Evolutionary conservation across 2,888 invertebrate genomes (phyloP).

Genomic region (Clitarchus hookeri): DNA sequence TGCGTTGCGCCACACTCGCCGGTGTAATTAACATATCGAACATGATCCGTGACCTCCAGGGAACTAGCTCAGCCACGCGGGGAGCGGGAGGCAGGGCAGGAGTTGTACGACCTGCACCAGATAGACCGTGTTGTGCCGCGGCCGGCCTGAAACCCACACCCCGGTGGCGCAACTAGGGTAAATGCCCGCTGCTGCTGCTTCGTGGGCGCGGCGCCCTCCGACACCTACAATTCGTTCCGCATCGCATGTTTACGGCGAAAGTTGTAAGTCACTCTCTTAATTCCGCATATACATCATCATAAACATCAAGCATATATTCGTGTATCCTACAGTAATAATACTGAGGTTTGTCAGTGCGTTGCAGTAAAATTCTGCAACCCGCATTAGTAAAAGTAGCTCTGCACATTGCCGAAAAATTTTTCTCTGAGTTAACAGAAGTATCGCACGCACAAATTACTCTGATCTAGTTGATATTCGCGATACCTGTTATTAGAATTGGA

Average conservation of each 20-base stretch:
- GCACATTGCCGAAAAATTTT: no score
- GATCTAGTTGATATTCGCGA: no score
- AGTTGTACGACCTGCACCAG: not conserved
- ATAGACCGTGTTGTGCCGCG: not conserved
- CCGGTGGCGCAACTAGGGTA: not conserved
- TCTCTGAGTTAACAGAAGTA: no score
- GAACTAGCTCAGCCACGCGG: not conserved
- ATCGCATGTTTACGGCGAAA: not conserved
- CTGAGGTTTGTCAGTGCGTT: no score
- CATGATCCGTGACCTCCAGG: slow-evolving; percentile 7
- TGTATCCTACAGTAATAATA: no score
- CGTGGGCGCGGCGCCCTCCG: not conserved
- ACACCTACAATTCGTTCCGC: not conserved
- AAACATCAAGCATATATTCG: no score
- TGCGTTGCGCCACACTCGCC: not conserved
- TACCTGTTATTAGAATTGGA: no score
- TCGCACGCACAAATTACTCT: no score
- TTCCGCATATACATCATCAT: no score
- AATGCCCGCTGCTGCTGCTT: not conserved
- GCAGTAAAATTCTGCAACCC: no score
- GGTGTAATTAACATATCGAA: slow-evolving; percentile 14
- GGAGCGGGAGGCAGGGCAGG: not conserved
- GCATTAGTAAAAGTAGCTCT: no score
- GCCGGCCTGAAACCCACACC: not conserved
- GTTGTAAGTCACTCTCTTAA: no score